Evolutionary conservation across 2,888 invertebrate genomes (phyloP), one percentile per base, ranked within the genome.

Genomic region (Plebejus argus): DNA sequence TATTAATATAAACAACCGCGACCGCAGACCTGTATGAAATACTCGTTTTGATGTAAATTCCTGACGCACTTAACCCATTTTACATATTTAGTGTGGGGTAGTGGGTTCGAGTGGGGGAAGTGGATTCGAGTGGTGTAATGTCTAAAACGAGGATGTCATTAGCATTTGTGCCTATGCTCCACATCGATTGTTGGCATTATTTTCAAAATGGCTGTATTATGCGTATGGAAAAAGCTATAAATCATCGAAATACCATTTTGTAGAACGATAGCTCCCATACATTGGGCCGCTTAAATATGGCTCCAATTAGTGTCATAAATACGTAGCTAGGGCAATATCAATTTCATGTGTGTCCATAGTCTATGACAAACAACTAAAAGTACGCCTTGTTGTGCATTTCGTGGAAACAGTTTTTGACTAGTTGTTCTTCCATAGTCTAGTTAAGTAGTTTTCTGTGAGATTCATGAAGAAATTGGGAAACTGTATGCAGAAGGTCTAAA

Each of bases 1-100:
- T 89, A 91, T 91, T 89, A 87, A 90, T 85, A 85, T 83, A 83
- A 87, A 86, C 84, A 84, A 85, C 89, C 89, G 82, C 88, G 86
- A 81, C 82, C 86, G 86, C 83, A 78, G 79, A 79, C 81, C 80
- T 80, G 81, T 78, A 80, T 80, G 82, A 78, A 80, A 80, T 78
- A 78, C 80, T 79, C 81, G 81, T 81, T 81, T 81, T 82, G 78
- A 80, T 82, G 81, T 82, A 81, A 82, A 82, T 82, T 81, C 81
- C 81, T 81, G 79, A 82, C 81, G 80, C 80, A 78, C 80, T 80
- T 80, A 82, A 80, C 82, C 81, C 80, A 80, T 78, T 80, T 80
- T 77, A 76, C 78, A 78, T 70, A 76, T 77, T 72, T 58, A 71
- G 35, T 15, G 8, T 76, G n/a, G 58, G 23, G 66, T 66, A 66